Evolutionary conservation across 2,113 vertebrate genomes (phyloP), one percentile per base, ranked within the genome.

Genomic region (Notothenia coriiceps): DNA sequence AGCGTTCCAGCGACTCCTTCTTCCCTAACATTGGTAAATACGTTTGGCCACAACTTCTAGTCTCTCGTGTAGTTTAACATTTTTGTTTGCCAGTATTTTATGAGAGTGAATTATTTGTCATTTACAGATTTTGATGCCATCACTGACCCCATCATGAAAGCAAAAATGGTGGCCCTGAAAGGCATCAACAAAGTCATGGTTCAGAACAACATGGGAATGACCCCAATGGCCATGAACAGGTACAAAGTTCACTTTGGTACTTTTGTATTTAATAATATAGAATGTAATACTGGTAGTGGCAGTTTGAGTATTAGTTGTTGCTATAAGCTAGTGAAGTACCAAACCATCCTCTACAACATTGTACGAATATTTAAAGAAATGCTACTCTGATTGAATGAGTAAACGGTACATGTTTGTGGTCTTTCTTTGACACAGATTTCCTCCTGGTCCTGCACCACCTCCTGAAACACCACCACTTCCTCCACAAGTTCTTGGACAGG

Each of bases 141-240:
- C 86, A 98, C 97, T 11, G 98, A 99, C 89, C 98, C 98, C 18
- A 99, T 99, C 80, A 98, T 99, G 98, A 99, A 99, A 93, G 98
- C 98, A 70, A 99, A 99, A 94, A 99, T 99, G 97, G 98, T 99
- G 52, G 98, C 98, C 60, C 95, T 99, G 8, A 99, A 99, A 91
- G 98, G 98, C 55, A 99, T 99, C 90, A 99, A 99, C 88, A 99
- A 98, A 95, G 98, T 99, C 50, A 99, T 99, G 98, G 97, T 97
- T 7, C 98, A 99, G 77, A 99, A 94, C 89, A 98, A 94, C 79
- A 96, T 99, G 96, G 98, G 96, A 61, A 97, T 99, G 96, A 88
- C 96, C 5, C 95, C 97, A 3, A 96, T 99, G 94, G 97, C 94
- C 56, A 97, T 98, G 96, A 99, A 95, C 95, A 97, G 98, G 98